A percentile compares a stretch with the other conserved stretches of the same genome.
Conservation (phyloP, 1,140 invertebrate genomes). For the Eumeta japonica region DNA sequence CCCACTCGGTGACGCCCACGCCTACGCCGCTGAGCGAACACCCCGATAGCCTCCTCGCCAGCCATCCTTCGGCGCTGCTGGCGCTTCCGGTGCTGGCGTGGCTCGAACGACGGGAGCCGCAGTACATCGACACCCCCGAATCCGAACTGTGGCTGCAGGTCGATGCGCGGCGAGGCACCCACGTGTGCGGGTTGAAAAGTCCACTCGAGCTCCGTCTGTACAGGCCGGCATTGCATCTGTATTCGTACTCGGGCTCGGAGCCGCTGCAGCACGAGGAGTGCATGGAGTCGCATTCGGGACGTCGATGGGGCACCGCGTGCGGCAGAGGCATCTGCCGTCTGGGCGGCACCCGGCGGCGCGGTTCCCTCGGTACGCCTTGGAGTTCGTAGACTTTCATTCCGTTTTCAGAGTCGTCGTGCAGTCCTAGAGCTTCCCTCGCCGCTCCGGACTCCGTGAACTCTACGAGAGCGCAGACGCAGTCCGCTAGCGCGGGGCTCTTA, state of each 20-base stretch:
- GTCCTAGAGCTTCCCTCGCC: constrained; percentile 75
- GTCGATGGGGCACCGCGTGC: constrained; percentile 44
- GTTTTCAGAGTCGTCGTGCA: constrained; percentile 50
- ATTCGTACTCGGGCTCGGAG: constrained; percentile 66
- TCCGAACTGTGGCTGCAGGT: constrained; percentile 59
- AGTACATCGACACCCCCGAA: constrained; percentile 58
- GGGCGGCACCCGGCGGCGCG: constrained; percentile 56
- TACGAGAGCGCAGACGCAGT: constrained; percentile 81
- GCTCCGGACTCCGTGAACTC: constrained; percentile 87
- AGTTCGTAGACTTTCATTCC: constrained; percentile 60
- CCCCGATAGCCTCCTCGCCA: constrained; percentile 59
- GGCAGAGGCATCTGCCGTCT: constrained; percentile 45
- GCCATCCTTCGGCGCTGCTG: constrained; percentile 55
- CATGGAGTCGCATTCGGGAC: constrained; percentile 49
- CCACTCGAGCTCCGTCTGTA: constrained; percentile 61
- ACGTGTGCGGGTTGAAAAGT: constrained; percentile 61
- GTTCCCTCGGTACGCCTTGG: constrained; percentile 60
- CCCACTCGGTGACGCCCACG: constrained; percentile 56
- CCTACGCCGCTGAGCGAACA: constrained; percentile 48
- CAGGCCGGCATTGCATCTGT: constrained; percentile 54
- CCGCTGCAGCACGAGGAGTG: constrained; percentile 67
- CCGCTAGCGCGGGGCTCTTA: constrained; percentile 84
- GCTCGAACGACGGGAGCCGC: constrained; percentile 59
- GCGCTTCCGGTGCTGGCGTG: constrained; percentile 60
- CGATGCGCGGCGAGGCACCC: constrained; percentile 63